Percentiles rank a stretch among this genome's conserved stretches.
Evolutionary conservation across 1,140 invertebrate genomes (phyloP).

Genomic region (Dufourea novaeangliae): DNA sequence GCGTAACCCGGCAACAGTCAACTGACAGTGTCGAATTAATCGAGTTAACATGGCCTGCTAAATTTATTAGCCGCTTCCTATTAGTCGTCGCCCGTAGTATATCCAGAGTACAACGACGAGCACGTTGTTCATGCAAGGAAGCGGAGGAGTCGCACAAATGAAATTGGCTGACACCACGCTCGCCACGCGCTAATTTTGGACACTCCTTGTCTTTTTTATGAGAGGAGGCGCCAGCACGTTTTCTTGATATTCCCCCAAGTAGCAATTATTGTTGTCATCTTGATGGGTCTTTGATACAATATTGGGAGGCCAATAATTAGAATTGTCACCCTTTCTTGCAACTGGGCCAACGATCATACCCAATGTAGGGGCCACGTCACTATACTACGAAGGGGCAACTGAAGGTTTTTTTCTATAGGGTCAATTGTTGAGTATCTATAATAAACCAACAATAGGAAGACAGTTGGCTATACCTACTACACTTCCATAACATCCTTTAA

Average conservation of each 20-base stretch:
- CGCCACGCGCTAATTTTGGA: constrained; percentile 57
- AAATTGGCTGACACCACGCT: constrained; percentile 44
- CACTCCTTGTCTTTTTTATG: constrained; percentile 14
- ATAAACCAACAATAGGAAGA: no score
- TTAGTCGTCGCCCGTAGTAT: constrained; percentile 49
- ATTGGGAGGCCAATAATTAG: no score
- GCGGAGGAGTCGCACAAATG: constrained; percentile 34
- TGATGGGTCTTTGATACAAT: no score
- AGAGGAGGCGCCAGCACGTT: background rate
- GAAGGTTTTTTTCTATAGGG: no score
- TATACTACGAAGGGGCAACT: no score
- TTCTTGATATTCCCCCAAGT: background rate
- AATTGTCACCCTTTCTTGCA: no score
- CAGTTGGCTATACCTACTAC: no score
- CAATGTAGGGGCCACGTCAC: no score
- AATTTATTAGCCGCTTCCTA: constrained; percentile 68
- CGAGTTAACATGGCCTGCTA: constrained; percentile 61
- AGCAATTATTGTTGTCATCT: no score
- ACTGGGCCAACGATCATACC: no score
- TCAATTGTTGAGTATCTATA: no score
- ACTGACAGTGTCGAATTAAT: constrained; percentile 53
- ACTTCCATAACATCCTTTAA: no score
- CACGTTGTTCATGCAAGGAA: background rate
- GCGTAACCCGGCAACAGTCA: background rate
- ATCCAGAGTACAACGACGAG: constrained; percentile 24